Base-by-base conservation (phyloP, 2,113 vertebrate species). In the Protobothrops mucrosquamatus region DNA sequence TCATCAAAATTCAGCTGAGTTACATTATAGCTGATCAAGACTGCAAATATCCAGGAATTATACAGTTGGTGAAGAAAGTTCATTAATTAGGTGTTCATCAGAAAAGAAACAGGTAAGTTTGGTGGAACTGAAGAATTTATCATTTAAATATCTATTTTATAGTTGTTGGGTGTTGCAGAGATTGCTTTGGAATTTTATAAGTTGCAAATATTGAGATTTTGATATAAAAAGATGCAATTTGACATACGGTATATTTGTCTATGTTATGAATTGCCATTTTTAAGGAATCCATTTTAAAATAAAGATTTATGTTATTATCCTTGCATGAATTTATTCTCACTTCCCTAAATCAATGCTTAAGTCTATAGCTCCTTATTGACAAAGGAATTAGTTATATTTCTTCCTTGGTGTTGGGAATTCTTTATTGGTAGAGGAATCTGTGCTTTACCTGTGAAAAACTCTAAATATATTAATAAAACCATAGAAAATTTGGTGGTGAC, bases 31-130 rank as follows among this genome's bases (percentile, higher is more conserved):
- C 34, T 92, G 51, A 43, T 74, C 61, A 43, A 51, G 7, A 87
- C 29, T 88, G 46, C 18, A 52, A 64, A 52, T 26, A n/a, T 15
- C 85, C 46, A 88, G 20, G 51, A 39, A 64, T 39, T 56, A 39
- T 92, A 20, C 57, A 54, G 20, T 52, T 39, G 14, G 20, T 52
- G 18, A 48, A 64, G 43, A 43, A 92, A 55, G 10, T 48, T 59
- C 22, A 29, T 18, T 56, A 88, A 81, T 29, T 3, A 48, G 39
- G 4, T n/a, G 6, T 39, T 57, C n/a, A 48, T 69, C 69, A 34
- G 86, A 88, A 89, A 95, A 93, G 93, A 64, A 95, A 95, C 94
- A 90, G 90, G 92, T 39, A 39, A 85, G 5, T 1, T 87, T 92
- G 23, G 85, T 15, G 10, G 87, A 92, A 92, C 0, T 0, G 93